phyloP scores from a whole-genome alignment of 2,888 invertebrate genomes.

The Muschampia plurimacula region DNA sequence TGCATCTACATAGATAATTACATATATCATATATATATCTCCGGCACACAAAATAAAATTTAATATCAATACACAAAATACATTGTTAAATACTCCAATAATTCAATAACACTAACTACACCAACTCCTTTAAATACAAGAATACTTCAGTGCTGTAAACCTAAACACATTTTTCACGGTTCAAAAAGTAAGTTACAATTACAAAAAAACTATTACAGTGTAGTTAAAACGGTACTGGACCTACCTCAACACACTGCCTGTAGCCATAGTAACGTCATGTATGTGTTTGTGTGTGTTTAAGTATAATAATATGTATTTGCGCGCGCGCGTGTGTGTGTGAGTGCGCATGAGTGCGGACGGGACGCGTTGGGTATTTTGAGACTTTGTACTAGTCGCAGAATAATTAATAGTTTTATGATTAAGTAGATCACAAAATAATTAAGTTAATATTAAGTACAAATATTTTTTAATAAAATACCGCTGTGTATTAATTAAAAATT shows the following conservation, averaged over 20 bases:
- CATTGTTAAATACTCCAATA: too few species aligned
- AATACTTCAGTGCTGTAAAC: not conserved
- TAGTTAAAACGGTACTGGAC: constrained; percentile 51
- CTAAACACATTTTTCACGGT: constrained; percentile 29
- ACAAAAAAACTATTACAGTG: constrained; percentile 33
- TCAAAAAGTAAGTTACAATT: constrained; percentile 34
- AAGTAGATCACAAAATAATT: not conserved
- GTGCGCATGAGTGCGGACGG: constrained; percentile 55
- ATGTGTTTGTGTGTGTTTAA: constrained; percentile 44
- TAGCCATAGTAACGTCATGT: constrained; percentile 19
- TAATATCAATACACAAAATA: too few species aligned
- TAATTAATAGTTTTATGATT: constrained; percentile 16
- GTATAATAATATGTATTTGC: too few species aligned
- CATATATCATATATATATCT: too few species aligned
- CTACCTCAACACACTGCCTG: constrained; percentile 50
- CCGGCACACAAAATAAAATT: too few species aligned
- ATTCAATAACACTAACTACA: not conserved
- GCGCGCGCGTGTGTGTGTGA: constrained; percentile 45
- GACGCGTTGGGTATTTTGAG: constrained; percentile 72
- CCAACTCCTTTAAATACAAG: not conserved
- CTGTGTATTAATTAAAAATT: too few species aligned
- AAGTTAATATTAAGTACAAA: not conserved
- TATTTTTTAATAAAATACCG: too few species aligned
- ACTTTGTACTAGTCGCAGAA: constrained; percentile 62
- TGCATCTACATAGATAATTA: too few species aligned